phyloP scores from a whole-genome alignment of 2,797 vertebrate genomes.

The Brotula barbata region DNA sequence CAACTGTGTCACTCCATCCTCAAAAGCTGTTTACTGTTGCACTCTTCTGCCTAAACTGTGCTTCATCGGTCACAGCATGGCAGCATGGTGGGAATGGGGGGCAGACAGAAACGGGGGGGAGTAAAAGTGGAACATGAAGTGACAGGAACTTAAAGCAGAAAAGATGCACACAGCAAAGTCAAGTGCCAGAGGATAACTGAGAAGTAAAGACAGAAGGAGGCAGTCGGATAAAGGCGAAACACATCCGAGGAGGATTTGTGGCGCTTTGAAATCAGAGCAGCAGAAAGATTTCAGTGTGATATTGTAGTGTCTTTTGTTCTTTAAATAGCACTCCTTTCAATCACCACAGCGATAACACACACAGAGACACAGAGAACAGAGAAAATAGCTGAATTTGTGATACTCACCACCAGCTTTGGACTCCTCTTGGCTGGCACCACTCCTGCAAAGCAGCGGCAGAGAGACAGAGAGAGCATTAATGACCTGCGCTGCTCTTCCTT shows the following conservation, averaged over 20 bases:
- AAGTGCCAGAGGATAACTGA: constrained; percentile 32
- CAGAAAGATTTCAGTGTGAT: constrained; percentile 39
- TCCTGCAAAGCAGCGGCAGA: constrained; percentile 95
- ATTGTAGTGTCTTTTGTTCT: constrained; percentile 57
- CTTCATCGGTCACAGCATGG: constrained; percentile 63
- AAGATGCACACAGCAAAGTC: constrained; percentile 15
- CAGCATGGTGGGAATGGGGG: constrained; percentile 44
- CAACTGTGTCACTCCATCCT: constrained; percentile 45
- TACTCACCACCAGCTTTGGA: constrained; percentile 99
- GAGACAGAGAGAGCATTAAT: constrained; percentile 85
- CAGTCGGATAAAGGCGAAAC: constrained; percentile 16
- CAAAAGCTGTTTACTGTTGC: constrained; percentile 64
- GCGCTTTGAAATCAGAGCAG: constrained; percentile 35
- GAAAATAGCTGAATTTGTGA: constrained; percentile 43
- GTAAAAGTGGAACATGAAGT: constrained; percentile 23
- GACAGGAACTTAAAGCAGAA: constrained; percentile 14
- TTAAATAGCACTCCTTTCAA: constrained; percentile 58
- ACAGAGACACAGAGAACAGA: no score
- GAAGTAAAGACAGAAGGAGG: constrained; percentile 22
- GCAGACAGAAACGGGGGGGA: constrained; percentile 18
- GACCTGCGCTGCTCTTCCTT: constrained; percentile 79
- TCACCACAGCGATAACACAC: constrained; percentile 17
- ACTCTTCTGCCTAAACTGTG: constrained; percentile 47
- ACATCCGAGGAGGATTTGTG: constrained; percentile 16
- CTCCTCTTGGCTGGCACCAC: constrained; percentile 97